A percentile compares a stretch with the other conserved stretches of the same genome.
Evolutionary conservation across 2,888 invertebrate genomes (phyloP).

Genomic region (Coenonympha glycerion): DNA sequence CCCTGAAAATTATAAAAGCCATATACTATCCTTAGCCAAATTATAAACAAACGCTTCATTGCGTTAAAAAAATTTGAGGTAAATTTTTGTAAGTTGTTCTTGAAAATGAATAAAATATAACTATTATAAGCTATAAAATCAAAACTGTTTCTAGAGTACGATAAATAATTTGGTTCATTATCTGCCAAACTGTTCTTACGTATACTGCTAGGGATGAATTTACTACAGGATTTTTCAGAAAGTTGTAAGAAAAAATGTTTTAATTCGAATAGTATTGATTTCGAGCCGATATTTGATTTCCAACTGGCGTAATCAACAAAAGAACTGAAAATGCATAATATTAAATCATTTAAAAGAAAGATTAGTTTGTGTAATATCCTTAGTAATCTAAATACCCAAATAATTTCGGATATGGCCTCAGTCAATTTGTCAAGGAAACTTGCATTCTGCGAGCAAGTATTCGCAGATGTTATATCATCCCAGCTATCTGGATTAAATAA

Average conservation of each 20-base stretch:
- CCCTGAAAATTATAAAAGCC: not conserved
- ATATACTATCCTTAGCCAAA: not conserved
- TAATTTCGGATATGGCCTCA: constrained; percentile 4
- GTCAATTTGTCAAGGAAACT: not conserved
- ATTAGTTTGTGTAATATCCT: constrained; percentile 3
- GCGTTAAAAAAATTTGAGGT: not conserved
- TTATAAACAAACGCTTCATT: not conserved
- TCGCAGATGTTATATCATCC: not conserved
- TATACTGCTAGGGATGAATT: too few species aligned
- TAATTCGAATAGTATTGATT: not conserved
- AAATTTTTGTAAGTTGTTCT: not conserved
- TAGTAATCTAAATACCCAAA: constrained; percentile 8
- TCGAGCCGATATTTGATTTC: not conserved
- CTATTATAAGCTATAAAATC: not conserved
- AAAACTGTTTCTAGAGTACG: not conserved
- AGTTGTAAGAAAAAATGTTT: too few species aligned
- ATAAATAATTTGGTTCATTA: not conserved
- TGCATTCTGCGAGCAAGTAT: not conserved
- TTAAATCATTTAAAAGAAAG: constrained; percentile 1
- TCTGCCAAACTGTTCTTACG: constrained; percentile 1
- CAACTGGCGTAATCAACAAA: not conserved
- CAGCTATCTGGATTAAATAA: not conserved
- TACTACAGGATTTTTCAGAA: too few species aligned
- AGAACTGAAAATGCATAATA: constrained; percentile 7
- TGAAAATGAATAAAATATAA: not conserved